phyloP scores from a whole-genome alignment of 2,888 invertebrate genomes.

The Drosophila peninsularis region DNA sequence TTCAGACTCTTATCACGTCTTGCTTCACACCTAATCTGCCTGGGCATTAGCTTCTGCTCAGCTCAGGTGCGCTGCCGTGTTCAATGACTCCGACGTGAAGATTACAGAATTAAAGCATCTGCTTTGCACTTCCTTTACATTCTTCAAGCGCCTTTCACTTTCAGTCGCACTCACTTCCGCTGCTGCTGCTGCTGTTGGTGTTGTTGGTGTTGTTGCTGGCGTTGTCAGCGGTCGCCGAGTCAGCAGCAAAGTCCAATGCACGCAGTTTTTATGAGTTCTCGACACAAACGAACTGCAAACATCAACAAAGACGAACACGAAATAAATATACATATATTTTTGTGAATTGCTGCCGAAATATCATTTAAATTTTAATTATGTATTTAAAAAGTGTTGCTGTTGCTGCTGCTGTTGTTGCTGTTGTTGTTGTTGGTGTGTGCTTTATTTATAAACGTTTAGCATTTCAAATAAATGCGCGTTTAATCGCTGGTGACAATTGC shows the following conservation, averaged over 20 bases:
- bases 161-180: conserved; percentile 48
- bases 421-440: conserved; percentile 20
- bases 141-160: conserved; percentile 71
- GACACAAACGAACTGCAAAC: conserved; percentile 52
- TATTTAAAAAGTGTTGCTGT: conserved; percentile 50
- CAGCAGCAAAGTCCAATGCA: conserved; percentile 69
- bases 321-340: conserved; percentile 34
- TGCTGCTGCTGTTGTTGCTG: conserved; percentile 17
- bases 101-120: conserved; percentile 15
- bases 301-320: conserved; percentile 45
- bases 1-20: not conserved
- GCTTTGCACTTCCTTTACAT: conserved; percentile 61
- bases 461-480: conserved; percentile 30
- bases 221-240: conserved; percentile 27
- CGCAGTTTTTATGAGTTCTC: conserved; percentile 60
- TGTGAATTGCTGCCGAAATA: conserved; percentile 45
- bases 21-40: not conserved
- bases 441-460: conserved; percentile 66
- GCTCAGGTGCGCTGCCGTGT: conserved; percentile 14
- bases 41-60: conserved; percentile 15
- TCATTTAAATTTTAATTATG: conserved; percentile 66
- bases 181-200: conserved; percentile 33
- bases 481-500: conserved; percentile 31
- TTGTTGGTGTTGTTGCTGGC: conserved; percentile 13
- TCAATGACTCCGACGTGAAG: conserved; percentile 10